These are phyloP conservation scores for Pygoscelis antarcticus DNA, from an alignment of 2,113 vertebrate genomes.

Conservation along the genomic window DNA sequence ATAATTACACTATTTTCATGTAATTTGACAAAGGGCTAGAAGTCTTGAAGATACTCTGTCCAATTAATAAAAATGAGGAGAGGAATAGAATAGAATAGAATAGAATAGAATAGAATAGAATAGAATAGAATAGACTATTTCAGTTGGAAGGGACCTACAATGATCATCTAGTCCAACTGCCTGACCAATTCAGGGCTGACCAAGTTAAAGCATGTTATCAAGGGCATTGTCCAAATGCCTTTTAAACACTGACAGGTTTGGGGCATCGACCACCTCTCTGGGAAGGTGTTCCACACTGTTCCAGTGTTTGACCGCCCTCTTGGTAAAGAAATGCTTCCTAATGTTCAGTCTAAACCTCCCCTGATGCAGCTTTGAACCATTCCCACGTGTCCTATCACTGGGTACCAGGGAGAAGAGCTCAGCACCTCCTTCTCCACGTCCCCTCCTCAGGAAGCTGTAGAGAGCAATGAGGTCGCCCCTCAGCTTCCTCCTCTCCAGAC, in stretches of 20 bases:
- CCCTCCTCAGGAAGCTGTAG: not conserved
- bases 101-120: not conserved
- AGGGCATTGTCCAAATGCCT: not conserved
- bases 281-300: not conserved
- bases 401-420: not conserved
- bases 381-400: not conserved
- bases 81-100: not conserved
- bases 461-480: not conserved
- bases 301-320: not conserved
- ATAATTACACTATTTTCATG: not conserved
- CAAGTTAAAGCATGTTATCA: not conserved
- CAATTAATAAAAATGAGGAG: not conserved
- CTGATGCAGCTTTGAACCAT: not conserved
- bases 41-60: not conserved
- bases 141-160: not conserved
- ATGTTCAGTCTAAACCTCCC: not conserved
- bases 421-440: no score
- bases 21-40: not conserved
- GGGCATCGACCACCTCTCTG: not conserved
- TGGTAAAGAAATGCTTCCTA: not conserved
- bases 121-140: not conserved
- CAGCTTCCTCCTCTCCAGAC: not conserved
- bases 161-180: not conserved
- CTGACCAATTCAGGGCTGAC: not conserved
- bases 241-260: not conserved